Percentiles rank a stretch among this genome's conserved stretches.
phyloP scores from a whole-genome alignment of 2,888 invertebrate genomes.

The Tetragonula carbonaria region DNA sequence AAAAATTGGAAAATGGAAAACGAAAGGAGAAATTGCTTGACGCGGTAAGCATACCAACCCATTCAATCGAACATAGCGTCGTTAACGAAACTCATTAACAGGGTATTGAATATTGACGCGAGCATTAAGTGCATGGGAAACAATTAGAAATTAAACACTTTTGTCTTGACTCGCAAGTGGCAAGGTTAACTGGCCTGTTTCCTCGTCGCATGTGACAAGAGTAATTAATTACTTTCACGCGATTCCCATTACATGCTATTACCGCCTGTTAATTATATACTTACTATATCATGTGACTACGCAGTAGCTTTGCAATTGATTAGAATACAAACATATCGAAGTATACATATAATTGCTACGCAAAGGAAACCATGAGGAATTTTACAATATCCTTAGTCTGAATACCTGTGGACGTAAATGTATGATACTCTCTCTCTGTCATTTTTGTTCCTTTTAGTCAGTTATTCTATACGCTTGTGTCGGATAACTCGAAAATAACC shows the following conservation, averaged over 20 bases:
- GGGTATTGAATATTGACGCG: slow-evolving; percentile 59
- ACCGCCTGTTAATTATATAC: slow-evolving; percentile 66
- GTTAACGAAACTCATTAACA: slow-evolving; percentile 63
- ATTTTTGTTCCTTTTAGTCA: neutral
- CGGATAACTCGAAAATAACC: neutral
- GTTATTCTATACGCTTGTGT: neutral
- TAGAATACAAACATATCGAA: slow-evolving; percentile 38
- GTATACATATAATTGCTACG: neutral
- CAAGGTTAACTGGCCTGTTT: slow-evolving; percentile 63
- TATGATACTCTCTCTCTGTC: neutral
- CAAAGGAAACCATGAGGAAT: slow-evolving; percentile 31
- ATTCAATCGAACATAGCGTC: slow-evolving; percentile 55
- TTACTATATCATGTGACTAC: slow-evolving; percentile 53
- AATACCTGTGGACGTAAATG: neutral
- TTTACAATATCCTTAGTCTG: slow-evolving; percentile 29
- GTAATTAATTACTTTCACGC: slow-evolving; percentile 69
- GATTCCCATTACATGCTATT: slow-evolving; percentile 26
- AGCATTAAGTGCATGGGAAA: slow-evolving; percentile 57
- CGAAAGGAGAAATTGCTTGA: slow-evolving; percentile 29
- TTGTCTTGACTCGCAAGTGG: slow-evolving; percentile 42
- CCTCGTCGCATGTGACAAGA: slow-evolving; percentile 46
- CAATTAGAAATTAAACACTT: slow-evolving; percentile 64
- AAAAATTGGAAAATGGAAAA: slow-evolving; percentile 1
- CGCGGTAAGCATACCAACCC: slow-evolving; percentile 36
- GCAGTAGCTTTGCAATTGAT: slow-evolving; percentile 44